These are phyloP conservation scores for Stegodyphus mimosarum DNA, from an alignment of 1,140 invertebrate genomes.

Conservation along the genomic window DNA sequence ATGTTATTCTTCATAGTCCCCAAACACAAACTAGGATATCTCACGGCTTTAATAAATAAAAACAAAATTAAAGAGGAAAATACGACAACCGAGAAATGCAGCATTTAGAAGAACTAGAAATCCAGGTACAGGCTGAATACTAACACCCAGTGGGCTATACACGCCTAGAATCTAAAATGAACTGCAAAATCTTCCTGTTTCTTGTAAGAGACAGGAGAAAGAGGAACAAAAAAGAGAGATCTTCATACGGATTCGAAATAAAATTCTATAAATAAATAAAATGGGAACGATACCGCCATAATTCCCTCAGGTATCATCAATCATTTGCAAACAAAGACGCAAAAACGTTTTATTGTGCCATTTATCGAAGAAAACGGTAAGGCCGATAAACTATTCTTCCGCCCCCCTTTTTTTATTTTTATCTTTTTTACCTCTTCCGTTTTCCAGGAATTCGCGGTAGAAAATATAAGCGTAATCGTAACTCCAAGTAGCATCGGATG, in stretches of 20 bases:
- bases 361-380: constrained; percentile 22
- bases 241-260: background rate
- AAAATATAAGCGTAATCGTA: background rate
- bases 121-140: too few relatives aligned
- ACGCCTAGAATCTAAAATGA: constrained; percentile 22
- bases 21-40: too few relatives aligned
- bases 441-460: too few relatives aligned
- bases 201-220: background rate
- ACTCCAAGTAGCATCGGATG: background rate
- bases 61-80: too few relatives aligned
- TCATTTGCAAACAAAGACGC: constrained; percentile 37
- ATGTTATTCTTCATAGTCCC: too few relatives aligned
- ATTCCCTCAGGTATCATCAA: constrained; percentile 21
- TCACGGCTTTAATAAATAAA: too few relatives aligned
- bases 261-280: constrained; percentile 35
- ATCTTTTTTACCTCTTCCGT: too few relatives aligned
- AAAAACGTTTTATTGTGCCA: constrained; percentile 48
- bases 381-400: constrained; percentile 23
- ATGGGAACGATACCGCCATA: background rate
- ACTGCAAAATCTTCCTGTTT: constrained; percentile 9
- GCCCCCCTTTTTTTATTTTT: background rate
- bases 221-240: background rate
- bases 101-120: too few relatives aligned
- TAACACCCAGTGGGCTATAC: constrained; percentile 31
- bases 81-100: too few relatives aligned